Percentiles rank a stretch among this genome's conserved stretches.
phyloP scores from a whole-genome alignment of 1,140 invertebrate genomes.

The Drosophila lini region DNA sequence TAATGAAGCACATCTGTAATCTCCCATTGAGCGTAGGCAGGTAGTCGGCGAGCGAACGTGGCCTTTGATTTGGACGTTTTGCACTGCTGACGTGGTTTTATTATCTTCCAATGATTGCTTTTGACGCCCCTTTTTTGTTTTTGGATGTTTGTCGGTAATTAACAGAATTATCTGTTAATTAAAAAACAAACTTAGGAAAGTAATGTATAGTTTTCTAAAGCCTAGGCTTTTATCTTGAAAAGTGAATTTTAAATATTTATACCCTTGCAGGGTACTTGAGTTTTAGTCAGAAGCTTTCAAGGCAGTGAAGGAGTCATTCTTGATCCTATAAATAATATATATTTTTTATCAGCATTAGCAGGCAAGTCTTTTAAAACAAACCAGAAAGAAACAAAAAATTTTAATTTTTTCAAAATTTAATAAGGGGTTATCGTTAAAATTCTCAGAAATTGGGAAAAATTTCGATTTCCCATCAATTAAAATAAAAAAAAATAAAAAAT shows the following conservation, averaged over 20 bases:
- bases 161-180: background rate
- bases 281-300: too few species aligned
- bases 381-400: too few species aligned
- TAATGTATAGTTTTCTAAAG: background rate
- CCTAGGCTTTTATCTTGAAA: background rate
- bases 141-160: conserved; percentile 2
- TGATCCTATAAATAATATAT: too few species aligned
- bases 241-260: background rate
- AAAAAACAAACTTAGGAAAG: background rate
- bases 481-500: too few species aligned
- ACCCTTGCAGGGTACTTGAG: background rate
- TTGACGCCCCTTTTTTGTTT: conserved; percentile 8
- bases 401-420: too few species aligned
- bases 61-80: conserved; percentile 29
- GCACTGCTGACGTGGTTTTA: conserved; percentile 35
- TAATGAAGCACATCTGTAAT: conserved; percentile 25
- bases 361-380: too few species aligned
- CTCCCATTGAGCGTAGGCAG: conserved; percentile 18
- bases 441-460: too few species aligned
- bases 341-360: too few species aligned
- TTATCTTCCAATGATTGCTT: conserved; percentile 1
- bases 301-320: too few species aligned
- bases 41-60: conserved; percentile 20
- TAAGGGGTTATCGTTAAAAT: too few species aligned
- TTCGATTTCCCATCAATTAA: too few species aligned